phyloP scores from a whole-genome alignment of 2,113 vertebrate genomes.

The Rhinichthys klamathensis region DNA sequence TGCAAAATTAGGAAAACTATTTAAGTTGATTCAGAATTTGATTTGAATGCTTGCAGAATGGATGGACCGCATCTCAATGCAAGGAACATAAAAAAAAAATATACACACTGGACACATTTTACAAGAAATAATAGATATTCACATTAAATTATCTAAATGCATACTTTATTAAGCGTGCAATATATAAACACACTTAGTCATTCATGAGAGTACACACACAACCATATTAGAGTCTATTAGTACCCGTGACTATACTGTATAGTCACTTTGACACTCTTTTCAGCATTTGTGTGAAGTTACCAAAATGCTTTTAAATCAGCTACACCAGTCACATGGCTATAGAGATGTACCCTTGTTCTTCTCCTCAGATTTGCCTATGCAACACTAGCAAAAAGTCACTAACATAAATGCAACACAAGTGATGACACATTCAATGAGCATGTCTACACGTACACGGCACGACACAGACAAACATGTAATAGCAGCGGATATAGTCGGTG shows the following conservation, averaged over 20 bases:
- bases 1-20: background rate
- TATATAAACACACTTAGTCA: conserved; percentile 11
- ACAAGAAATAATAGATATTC: conserved; percentile 26
- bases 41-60: background rate
- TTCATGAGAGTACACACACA: conserved; percentile 7
- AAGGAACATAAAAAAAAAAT: background rate
- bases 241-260: background rate
- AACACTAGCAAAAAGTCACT: conserved; percentile 19
- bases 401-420: background rate
- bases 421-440: background rate
- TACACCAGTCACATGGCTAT: conserved; percentile 2
- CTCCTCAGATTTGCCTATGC: conserved; percentile 3
- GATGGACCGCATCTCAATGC: background rate
- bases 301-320: background rate
- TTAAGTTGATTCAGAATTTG: background rate
- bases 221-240: background rate
- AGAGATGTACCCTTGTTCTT: conserved; percentile 26
- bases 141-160: background rate
- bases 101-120: background rate
- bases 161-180: conserved; percentile 27
- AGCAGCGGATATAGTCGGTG: conserved; percentile 11
- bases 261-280: background rate
- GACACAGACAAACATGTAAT: conserved; percentile 26
- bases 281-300: background rate
- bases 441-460: background rate